Conservation (phyloP, 2,797 vertebrate genomes). For the Hylomyscus alleni region DNA sequence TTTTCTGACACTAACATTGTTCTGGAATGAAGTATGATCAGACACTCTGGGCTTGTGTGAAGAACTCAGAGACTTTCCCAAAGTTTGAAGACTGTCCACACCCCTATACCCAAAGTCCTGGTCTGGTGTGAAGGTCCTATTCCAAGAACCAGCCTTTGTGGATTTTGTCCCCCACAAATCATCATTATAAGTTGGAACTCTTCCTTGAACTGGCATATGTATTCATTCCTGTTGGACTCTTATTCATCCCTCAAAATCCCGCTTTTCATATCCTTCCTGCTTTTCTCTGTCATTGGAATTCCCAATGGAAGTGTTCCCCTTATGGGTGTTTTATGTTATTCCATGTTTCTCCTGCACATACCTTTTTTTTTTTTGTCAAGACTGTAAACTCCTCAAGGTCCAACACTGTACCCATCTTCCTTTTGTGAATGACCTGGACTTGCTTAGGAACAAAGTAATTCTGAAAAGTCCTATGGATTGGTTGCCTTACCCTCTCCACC, state of each 20-base stretch:
- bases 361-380: slow-evolving; percentile 56
- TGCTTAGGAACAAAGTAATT: background rate
- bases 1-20: background rate
- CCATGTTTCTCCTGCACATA: background rate
- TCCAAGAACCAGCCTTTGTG: background rate
- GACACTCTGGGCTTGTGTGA: background rate
- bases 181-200: background rate
- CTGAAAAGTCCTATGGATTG: background rate
- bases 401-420: background rate
- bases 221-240: background rate
- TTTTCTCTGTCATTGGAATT: background rate
- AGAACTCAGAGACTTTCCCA: background rate
- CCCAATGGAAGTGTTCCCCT: background rate
- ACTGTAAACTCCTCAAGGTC: slow-evolving; percentile 36
- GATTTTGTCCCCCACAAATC: background rate
- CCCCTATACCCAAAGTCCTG: background rate
- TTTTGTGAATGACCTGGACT: background rate
- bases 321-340: background rate
- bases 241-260: background rate
- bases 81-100: background rate
- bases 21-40: background rate
- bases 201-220: background rate
- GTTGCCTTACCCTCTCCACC: background rate
- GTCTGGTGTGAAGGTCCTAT: background rate
- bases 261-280: background rate